Conservation (phyloP, 2,113 vertebrate species). For the Pangasianodon hypophthalmus region DNA sequence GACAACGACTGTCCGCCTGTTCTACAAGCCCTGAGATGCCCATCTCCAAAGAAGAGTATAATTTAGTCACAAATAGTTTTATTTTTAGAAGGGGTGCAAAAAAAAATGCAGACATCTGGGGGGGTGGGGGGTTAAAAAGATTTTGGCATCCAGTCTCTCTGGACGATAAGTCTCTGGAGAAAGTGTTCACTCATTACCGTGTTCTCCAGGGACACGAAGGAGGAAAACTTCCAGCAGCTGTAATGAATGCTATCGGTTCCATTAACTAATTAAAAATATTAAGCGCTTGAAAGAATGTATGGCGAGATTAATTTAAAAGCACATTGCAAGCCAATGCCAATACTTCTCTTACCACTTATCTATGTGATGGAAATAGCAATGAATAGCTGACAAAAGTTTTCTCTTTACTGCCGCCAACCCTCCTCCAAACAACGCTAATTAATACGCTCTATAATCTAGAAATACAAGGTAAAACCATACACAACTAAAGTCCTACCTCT, state of each 20-base stretch:
- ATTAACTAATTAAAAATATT: slow-evolving; percentile 82
- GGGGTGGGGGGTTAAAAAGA: background rate
- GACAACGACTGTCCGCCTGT: background rate
- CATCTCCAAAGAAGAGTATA: background rate
- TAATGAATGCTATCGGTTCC: slow-evolving; percentile 78
- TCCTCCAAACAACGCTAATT: background rate
- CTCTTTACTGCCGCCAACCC: background rate
- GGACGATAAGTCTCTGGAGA: slow-evolving; percentile 36
- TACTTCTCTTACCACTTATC: slow-evolving; percentile 44
- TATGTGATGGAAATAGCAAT: slow-evolving; percentile 49
- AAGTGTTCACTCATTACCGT: slow-evolving; percentile 65
- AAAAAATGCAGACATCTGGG: background rate
- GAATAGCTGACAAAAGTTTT: slow-evolving; percentile 41
- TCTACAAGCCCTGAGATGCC: slow-evolving; percentile 27
- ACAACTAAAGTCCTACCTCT: background rate
- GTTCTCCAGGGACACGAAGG: slow-evolving; percentile 61
- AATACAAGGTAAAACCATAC: background rate
- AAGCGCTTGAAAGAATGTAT: slow-evolving; percentile 60
- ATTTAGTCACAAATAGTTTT: background rate
- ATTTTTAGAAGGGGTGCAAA: background rate
- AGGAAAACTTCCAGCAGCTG: slow-evolving; percentile 66
- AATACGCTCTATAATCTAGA: background rate
- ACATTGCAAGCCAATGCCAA: slow-evolving; percentile 62
- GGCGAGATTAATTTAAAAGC: slow-evolving; percentile 73
- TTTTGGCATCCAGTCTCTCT: slow-evolving; percentile 6